Base-by-base conservation (phyloP, 2,888 invertebrate species). In the Erebia ligea region DNA sequence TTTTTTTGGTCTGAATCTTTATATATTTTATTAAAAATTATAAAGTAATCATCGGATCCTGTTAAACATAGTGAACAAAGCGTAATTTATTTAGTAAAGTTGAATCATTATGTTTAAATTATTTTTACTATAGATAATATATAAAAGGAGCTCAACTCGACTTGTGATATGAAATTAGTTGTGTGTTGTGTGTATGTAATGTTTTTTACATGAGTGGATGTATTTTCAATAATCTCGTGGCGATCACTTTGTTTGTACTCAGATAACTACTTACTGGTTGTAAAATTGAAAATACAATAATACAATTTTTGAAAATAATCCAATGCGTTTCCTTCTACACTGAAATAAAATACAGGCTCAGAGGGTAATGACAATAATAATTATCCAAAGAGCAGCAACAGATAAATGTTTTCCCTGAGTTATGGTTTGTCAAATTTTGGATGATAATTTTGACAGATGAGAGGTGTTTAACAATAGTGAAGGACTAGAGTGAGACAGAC, bases 231-330 rank as follows among this genome's bases (percentile, higher is more conserved):
- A 19, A 40, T 45, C 45, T 6, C 10, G 59, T 42, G 40, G 40
- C 13, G 1, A 21, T 61, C 45, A 19, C 11, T 21, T 66, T 52
- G 56, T 62, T 56, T 65, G 68, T 73, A 67, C 68, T 72, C 67
- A 61, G 62, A 70, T 50, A 54, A 67, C 65, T 67, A 71, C 65
- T 72, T 71, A 65, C 69, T 71, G 67, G 54, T 61, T 65, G 2
- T 59, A n/a, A 68, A 45, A 45, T 65, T 71, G 66, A 52, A 54
- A 73, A 71, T 67, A 66, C 52, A 69, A 52, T 69, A 19, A 68
- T 48, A 64, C 62, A 2, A 54, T 56, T 17, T 45, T 45, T 21
- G 11, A 45, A 64, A 52, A 52, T 63, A 21, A 25, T 13, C 13
- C 48, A 21, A 34, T 50, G 19, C 17, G 42, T 61, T 45, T 61